phyloP scores from a whole-genome alignment of 2,797 vertebrate species.

The Cossypha dichroa region DNA sequence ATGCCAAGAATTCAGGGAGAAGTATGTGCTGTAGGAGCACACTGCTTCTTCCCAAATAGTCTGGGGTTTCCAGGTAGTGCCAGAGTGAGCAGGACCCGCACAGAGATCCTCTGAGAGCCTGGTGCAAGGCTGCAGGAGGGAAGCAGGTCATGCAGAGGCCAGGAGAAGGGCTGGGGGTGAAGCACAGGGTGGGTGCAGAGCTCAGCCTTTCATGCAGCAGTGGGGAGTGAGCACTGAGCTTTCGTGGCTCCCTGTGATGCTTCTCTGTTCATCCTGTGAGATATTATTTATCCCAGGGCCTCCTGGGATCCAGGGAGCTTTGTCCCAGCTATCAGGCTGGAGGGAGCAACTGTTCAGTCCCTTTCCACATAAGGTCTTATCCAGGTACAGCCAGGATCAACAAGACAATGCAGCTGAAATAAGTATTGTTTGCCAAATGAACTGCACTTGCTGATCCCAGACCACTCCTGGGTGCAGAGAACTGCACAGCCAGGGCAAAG shows the following conservation, averaged over 20 bases:
- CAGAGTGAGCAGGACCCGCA: rapidly evolving
- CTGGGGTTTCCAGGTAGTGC: background rate
- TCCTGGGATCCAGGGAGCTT: background rate
- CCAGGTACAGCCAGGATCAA: background rate
- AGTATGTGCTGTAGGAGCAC: background rate
- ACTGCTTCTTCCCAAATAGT: background rate
- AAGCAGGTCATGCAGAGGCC: background rate
- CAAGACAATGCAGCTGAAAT: background rate
- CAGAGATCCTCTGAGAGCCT: background rate
- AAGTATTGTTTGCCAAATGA: conserved; percentile 27
- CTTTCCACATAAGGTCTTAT: background rate
- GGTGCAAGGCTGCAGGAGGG: background rate
- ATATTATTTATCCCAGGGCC: background rate
- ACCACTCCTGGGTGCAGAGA: background rate
- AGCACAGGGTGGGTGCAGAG: background rate
- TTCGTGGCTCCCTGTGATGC: rapidly evolving
- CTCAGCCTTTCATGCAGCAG: background rate
- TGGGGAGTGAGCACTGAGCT: rapidly evolving
- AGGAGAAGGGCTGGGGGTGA: background rate
- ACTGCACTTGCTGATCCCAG: background rate
- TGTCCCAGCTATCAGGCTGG: background rate
- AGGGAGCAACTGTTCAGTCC: background rate
- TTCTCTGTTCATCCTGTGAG: rapidly evolving
- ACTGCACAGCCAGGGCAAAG: background rate
- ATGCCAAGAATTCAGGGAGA: background rate